A percentile compares a stretch with the other conserved stretches of the same genome.
Evolutionary conservation across 2,888 invertebrate species (phyloP).

Genomic region (Tetheella fluctuosa): DNA sequence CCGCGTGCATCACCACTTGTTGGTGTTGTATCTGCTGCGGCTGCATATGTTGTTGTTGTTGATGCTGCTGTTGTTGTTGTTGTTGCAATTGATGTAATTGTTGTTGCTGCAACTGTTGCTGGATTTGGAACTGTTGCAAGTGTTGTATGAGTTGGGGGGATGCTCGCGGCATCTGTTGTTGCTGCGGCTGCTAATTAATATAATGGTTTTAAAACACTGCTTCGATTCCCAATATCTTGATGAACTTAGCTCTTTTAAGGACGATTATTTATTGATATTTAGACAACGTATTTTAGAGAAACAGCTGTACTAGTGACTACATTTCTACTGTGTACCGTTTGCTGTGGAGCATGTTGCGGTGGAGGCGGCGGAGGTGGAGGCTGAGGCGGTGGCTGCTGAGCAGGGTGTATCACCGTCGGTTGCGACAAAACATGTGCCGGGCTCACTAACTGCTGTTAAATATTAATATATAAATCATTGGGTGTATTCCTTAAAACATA

Average conservation of each 20-base stretch:
- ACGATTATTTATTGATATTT: too few species aligned
- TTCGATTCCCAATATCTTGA: not conserved
- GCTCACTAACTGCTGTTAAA: conserved; percentile 66
- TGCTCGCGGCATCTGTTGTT: conserved; percentile 47
- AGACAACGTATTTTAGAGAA: too few species aligned
- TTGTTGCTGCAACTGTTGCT: conserved; percentile 41
- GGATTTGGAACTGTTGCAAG: conserved; percentile 42
- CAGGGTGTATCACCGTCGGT: conserved; percentile 78
- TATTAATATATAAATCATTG: conserved; percentile 13
- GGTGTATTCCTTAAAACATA: not conserved
- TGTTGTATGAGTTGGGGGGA: conserved; percentile 56
- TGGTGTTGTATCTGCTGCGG: conserved; percentile 64
- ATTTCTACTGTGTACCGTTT: conserved; percentile 52
- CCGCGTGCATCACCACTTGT: conserved; percentile 78
- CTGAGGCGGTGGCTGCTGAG: conserved; percentile 78
- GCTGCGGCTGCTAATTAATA: conserved; percentile 22
- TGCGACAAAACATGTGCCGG: conserved; percentile 76
- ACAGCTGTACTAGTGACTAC: too few species aligned
- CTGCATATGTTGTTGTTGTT: conserved; percentile 53
- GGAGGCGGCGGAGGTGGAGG: conserved; percentile 66
- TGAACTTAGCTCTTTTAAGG: too few species aligned
- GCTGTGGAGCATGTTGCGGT: conserved; percentile 60
- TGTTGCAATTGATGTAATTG: conserved; percentile 52
- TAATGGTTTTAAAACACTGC: not conserved
- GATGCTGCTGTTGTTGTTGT: conserved; percentile 46